Evolutionary conservation across 2,797 vertebrate species (phyloP).

Genomic region (Pangasius mekongensis): DNA sequence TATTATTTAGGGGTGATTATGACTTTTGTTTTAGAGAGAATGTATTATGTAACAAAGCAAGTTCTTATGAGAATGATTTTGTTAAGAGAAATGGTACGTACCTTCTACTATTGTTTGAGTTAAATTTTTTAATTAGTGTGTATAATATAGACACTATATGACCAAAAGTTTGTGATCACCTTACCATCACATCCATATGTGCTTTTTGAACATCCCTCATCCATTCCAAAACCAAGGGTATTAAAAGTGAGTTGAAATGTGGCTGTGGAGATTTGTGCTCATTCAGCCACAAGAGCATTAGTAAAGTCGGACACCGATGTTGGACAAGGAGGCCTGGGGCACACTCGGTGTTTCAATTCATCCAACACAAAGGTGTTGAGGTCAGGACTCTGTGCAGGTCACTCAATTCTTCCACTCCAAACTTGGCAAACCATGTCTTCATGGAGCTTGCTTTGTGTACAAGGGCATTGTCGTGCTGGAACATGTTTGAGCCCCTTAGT

Average conservation of each 20-base stretch:
- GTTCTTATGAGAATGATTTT: background rate
- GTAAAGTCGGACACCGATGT: background rate
- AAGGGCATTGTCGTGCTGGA: background rate
- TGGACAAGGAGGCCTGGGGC: background rate
- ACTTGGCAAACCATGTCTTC: background rate
- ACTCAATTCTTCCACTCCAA: background rate
- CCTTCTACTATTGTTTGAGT: background rate
- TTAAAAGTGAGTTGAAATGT: background rate
- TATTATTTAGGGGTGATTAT: background rate
- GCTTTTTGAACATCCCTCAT: background rate
- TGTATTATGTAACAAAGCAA: background rate
- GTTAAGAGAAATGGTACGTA: background rate
- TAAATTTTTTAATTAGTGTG: background rate
- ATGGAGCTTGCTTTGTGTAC: background rate
- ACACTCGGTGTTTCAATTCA: background rate
- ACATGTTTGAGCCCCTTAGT: background rate
- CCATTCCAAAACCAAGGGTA: background rate
- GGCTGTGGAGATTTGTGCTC: background rate
- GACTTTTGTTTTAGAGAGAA: background rate
- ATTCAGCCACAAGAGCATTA: background rate
- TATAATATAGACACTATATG: background rate
- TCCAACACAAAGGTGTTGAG: background rate
- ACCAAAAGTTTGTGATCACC: background rate
- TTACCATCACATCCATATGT: background rate
- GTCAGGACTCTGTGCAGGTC: background rate